phyloP scores from a whole-genome alignment of 2,888 invertebrate species.

The Scaptomyza cyrtandrae region DNA sequence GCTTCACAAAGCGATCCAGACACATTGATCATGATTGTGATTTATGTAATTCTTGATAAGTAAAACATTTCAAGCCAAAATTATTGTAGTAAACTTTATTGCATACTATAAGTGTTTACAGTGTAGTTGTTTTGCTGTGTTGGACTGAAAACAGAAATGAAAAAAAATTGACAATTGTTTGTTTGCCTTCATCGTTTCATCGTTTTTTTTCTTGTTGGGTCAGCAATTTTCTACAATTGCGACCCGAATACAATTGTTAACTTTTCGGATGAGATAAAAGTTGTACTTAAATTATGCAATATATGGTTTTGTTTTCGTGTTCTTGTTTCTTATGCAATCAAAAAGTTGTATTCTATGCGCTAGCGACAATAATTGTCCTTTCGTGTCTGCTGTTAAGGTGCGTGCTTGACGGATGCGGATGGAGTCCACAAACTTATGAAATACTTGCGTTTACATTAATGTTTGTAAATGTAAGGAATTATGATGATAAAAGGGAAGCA shows the following conservation, averaged over 20 bases:
- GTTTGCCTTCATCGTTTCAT: background rate
- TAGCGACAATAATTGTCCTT: constrained; percentile 10
- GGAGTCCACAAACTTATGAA: constrained; percentile 43
- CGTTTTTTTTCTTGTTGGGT: background rate
- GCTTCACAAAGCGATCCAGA: too few species aligned
- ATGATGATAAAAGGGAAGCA: constrained; percentile 24
- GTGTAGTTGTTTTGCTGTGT: constrained; percentile 35
- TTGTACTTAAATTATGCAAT: constrained; percentile 42
- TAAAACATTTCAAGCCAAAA: too few species aligned
- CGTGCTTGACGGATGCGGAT: constrained; percentile 31
- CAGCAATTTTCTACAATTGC: constrained; percentile 10
- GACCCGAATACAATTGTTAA: constrained; percentile 34
- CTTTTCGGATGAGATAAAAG: constrained; percentile 18
- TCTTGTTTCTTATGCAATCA: constrained; percentile 29
- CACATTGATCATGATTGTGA: too few species aligned
- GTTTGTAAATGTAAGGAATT: constrained; percentile 58
- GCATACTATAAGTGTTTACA: constrained; percentile 13
- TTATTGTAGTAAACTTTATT: constrained; percentile 4
- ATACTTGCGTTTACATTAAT: constrained; percentile 69
- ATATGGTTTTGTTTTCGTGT: constrained; percentile 21
- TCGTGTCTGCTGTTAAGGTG: constrained; percentile 11
- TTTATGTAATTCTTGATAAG: background rate
- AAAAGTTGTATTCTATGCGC: constrained; percentile 25
- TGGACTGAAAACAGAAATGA: constrained; percentile 23
- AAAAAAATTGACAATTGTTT: constrained; percentile 20